phyloP scores from a whole-genome alignment of 2,113 vertebrate genomes.

The Psittacus erithacus region DNA sequence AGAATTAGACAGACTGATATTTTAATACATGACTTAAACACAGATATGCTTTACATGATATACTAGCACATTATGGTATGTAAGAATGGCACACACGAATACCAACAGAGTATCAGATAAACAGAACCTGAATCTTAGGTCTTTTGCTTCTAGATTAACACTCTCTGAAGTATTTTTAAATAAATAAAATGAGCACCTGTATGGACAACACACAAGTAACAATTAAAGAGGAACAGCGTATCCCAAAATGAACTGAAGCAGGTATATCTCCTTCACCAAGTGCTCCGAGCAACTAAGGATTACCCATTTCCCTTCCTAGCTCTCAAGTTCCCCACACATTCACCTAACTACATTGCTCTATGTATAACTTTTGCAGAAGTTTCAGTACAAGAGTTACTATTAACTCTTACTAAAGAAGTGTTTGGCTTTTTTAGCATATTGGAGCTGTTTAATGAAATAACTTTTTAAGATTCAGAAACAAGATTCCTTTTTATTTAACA shows the following conservation, averaged over 20 bases:
- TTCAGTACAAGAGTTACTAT: neutral
- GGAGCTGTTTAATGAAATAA: neutral
- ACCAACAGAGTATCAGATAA: neutral
- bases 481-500: neutral
- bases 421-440: neutral
- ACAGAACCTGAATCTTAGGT: neutral
- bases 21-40: neutral
- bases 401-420: neutral
- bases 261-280: neutral
- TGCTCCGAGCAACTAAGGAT: neutral
- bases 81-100: neutral
- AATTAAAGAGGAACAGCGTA: constrained; percentile 2
- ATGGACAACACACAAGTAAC: neutral
- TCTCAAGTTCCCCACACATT: neutral
- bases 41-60: neutral
- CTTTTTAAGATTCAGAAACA: neutral
- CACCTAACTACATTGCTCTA: neutral
- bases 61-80: no score
- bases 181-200: neutral
- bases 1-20: neutral
- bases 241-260: neutral
- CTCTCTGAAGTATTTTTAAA: neutral
- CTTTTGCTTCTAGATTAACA: neutral
- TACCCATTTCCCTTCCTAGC: neutral
- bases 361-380: neutral